phyloP scores from a whole-genome alignment of 2,113 vertebrate genomes.

The Oostethus manadensis region DNA sequence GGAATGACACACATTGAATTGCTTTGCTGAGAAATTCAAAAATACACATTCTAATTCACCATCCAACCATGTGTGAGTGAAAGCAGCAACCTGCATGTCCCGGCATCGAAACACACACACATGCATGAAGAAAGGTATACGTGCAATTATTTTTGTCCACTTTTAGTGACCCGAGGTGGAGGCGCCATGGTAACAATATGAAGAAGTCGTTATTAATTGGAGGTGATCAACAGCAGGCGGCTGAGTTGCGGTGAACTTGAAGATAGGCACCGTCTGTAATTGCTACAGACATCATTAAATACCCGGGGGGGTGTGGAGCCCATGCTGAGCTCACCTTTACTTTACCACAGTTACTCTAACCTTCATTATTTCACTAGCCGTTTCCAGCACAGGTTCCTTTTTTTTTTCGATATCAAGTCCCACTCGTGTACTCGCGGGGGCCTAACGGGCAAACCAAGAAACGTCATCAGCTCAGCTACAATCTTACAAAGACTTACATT shows the following conservation, averaged over 20 bases:
- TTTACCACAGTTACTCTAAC: neutral
- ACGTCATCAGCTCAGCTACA: too few species aligned
- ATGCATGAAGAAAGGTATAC: slow-evolving; percentile 1
- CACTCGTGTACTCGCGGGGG: slow-evolving; percentile 2
- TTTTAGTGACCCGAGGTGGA: slow-evolving; percentile 7
- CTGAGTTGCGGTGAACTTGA: slow-evolving; percentile 6
- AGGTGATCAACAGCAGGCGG: slow-evolving; percentile 21
- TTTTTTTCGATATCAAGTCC: too few species aligned
- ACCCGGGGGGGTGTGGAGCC: slow-evolving; percentile 30
- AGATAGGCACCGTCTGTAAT: slow-evolving; percentile 26
- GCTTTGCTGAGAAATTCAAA: neutral
- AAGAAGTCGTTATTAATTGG: slow-evolving; percentile 20
- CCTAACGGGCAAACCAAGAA: too few species aligned
- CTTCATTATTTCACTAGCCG: slow-evolving; percentile 17
- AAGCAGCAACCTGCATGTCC: too few species aligned
- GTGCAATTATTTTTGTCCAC: slow-evolving; percentile 14
- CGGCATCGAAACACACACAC: neutral
- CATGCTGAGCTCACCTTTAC: slow-evolving; percentile 17
- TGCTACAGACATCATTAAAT: slow-evolving; percentile 40
- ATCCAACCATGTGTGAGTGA: too few species aligned
- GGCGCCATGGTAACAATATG: slow-evolving; percentile 1
- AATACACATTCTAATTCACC: too few species aligned
- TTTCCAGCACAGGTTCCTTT: neutral
- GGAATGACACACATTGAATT: too few species aligned
- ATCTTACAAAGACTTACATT: too few species aligned